Percentiles rank a stretch among this genome's conserved stretches.
Evolutionary conservation across 2,888 invertebrate species (phyloP).

Genomic region (Xylocampa areola): DNA sequence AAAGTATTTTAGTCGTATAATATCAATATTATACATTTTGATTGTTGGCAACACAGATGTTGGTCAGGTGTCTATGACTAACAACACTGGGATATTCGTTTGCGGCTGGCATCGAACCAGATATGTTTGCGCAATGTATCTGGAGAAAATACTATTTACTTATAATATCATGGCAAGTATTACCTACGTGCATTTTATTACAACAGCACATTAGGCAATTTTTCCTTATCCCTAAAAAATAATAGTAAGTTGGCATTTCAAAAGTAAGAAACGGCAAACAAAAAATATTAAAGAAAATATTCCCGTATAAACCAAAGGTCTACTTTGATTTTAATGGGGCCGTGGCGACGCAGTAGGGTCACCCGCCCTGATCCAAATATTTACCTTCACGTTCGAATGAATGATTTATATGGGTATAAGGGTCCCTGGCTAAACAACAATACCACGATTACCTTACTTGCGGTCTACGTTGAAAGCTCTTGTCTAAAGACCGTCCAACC

Average conservation of each 20-base stretch:
- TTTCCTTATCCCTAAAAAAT: no score
- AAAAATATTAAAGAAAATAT: background rate
- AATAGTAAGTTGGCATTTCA: background rate
- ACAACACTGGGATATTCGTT: no score
- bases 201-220: no score
- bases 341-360: slow-evolving; percentile 20
- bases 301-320: slow-evolving; percentile 3
- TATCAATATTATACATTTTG: no score
- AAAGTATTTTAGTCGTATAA: no score
- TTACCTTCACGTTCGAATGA: slow-evolving; percentile 55
- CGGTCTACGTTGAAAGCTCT: slow-evolving; percentile 27
- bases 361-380: slow-evolving; percentile 52
- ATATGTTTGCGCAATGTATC: no score
- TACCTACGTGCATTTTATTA: no score
- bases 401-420: slow-evolving; percentile 61
- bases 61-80: no score
- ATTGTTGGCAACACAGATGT: no score
- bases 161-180: no score
- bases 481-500: slow-evolving; percentile 22
- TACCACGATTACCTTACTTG: slow-evolving; percentile 46
- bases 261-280: background rate
- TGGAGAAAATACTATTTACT: no score
- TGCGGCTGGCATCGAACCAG: no score
- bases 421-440: slow-evolving; percentile 54
- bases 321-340: slow-evolving; percentile 36